Evolutionary conservation across 2,797 vertebrate genomes (phyloP).

Genomic region (Lates japonicus): DNA sequence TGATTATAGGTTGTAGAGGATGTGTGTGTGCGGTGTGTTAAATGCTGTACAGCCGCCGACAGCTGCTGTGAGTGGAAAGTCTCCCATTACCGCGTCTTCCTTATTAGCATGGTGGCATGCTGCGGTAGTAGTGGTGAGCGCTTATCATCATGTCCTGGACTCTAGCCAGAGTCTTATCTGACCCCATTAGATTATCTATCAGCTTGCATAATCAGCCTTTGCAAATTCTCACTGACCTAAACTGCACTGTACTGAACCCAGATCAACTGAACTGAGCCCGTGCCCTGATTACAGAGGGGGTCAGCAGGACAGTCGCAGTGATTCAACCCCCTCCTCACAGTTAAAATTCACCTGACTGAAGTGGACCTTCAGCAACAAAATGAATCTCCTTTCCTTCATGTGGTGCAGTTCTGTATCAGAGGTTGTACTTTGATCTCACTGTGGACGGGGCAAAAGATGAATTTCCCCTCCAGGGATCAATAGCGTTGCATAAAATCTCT

Average conservation of each 20-base stretch:
- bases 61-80: conserved; percentile 2
- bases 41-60: background rate
- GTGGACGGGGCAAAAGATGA: background rate
- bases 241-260: conserved; percentile 46
- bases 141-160: conserved; percentile 64
- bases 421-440: conserved; percentile 24
- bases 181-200: conserved; percentile 72
- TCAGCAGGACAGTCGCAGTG: conserved; percentile 15
- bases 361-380: conserved; percentile 10
- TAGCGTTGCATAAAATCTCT: background rate
- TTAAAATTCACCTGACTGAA: conserved; percentile 13
- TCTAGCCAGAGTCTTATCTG: conserved; percentile 72
- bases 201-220: conserved; percentile 69
- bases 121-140: conserved; percentile 20
- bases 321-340: conserved; percentile 10
- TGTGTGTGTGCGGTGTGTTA: conserved; percentile 5
- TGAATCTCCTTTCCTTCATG: background rate
- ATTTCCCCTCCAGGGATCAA: conserved; percentile 12
- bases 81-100: background rate
- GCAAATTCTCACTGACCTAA: conserved; percentile 61
- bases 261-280: conserved; percentile 37
- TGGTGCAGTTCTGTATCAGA: conserved; percentile 7
- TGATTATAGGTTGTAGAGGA: conserved; percentile 21
- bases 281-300: conserved; percentile 32
- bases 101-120: conserved; percentile 23